Evolutionary conservation across 2,797 vertebrate genomes (phyloP), one percentile per base, ranked within the genome.

Genomic region (Lepilemur ruficaudatus): DNA sequence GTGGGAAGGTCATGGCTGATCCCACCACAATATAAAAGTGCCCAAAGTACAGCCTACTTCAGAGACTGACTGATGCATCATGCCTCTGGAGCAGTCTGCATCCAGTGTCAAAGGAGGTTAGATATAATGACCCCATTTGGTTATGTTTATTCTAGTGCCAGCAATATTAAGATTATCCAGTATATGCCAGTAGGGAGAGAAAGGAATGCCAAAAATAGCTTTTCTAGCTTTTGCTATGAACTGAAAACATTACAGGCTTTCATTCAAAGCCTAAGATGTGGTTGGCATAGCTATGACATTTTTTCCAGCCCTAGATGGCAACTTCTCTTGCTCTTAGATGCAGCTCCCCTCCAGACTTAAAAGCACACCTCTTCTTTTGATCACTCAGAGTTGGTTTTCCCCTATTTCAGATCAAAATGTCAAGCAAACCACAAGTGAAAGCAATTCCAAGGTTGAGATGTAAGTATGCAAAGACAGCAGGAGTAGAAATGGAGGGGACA

Each of bases 121-220:
- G 41, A 89, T 59, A 46, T 9, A 70, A 63, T 28, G n/a, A 72
- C 22, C 17, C 81, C 10, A 35, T 32, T 52, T 79, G 41, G 28
- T 65, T 89, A 38, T 46, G 30, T 72, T 38, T 72, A 72, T 76
- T 50, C 52, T 80, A 70, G 23, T 12, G 10, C 38, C 72, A 48
- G n/a, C 35, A 67, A 89, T 48, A 35, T 84, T 73, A 75, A 88
- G 15, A 72, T 43, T 57, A 28, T 15, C 59, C 59, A 35, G 75
- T 22, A 2, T 5, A 70, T 2, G 83, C 30, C 25, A 20, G 15
- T 12, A 48, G 20, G 3, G 14, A 50, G 23, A 59, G 46, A 79
- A 65, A 59, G 70, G 35, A 89, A 35, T 35, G n/a, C 50, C 83
- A 94, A 35, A 89, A 89, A 95, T 55, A 89, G 57, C 73, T 91